A percentile compares a stretch with the other conserved stretches of the same genome.
Conservation (phyloP, 2,797 vertebrate species). For the Sebastes reedi region DNA sequence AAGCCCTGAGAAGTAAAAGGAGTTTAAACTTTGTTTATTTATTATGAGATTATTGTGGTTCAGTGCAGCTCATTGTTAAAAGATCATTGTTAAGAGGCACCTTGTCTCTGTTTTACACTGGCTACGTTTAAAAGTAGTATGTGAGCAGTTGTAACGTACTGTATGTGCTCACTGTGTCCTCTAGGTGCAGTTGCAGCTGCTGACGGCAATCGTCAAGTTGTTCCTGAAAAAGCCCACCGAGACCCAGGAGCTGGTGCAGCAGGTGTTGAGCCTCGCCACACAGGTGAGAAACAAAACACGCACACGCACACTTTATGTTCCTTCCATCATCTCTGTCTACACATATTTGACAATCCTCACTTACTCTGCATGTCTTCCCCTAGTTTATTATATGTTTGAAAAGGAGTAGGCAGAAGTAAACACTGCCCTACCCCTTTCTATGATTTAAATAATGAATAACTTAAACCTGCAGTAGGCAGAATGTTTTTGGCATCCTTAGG, state of each 20-base stretch:
- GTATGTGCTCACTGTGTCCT: not conserved
- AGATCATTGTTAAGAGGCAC: not conserved
- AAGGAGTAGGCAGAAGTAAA: not conserved
- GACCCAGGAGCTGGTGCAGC: conserved; percentile 97
- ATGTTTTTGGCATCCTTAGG: no score
- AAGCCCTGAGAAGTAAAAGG: not conserved
- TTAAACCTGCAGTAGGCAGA: not conserved
- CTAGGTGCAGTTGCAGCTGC: conserved; percentile 95
- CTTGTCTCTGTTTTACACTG: not conserved
- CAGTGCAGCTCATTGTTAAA: not conserved
- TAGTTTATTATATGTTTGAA: not conserved
- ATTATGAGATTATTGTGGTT: not conserved
- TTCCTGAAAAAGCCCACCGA: conserved; percentile 98
- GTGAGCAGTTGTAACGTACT: not conserved
- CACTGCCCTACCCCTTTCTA: not conserved
- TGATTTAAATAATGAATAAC: not conserved
- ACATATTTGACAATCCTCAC: not conserved
- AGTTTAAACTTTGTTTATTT: not conserved
- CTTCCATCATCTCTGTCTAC: not conserved
- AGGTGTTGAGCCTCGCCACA: conserved; percentile 95
- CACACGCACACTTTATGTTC: not conserved
- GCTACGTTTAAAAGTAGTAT: not conserved
- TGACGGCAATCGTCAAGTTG: conserved; percentile 96
- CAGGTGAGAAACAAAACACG: conserved; percentile 82
- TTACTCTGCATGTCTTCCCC: not conserved